These are phyloP conservation scores for Resseliella maxima DNA, from an alignment of 2,888 invertebrate species.

Conservation along the genomic window DNA sequence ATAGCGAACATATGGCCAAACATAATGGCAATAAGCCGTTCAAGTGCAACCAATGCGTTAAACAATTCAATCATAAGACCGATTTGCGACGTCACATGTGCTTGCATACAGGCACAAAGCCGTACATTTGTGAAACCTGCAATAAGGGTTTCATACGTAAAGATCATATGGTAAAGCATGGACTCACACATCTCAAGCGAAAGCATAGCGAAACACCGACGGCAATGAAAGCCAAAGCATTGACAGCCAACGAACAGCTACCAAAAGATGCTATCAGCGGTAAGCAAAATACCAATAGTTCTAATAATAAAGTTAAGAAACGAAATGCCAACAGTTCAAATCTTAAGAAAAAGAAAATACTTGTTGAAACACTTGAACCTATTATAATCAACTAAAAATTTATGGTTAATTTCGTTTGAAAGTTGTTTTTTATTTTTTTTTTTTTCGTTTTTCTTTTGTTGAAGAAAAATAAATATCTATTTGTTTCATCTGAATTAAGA, in stretches of 20 bases:
- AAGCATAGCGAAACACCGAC: conserved; percentile 28
- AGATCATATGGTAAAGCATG: conserved; percentile 91
- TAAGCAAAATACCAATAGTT: conserved; percentile 50
- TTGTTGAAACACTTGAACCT: not conserved
- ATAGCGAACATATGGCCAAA: conserved; percentile 79
- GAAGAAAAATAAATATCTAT: not conserved
- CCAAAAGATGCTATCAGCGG: not conserved
- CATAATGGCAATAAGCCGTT: conserved; percentile 87
- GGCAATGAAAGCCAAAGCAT: not conserved
- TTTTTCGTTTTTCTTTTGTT: not conserved
- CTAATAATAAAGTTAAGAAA: conserved; percentile 24
- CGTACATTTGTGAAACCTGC: conserved; percentile 83
- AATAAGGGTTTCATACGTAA: conserved; percentile 89
- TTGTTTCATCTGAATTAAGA: conserved; percentile 8
- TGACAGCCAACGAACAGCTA: not conserved
- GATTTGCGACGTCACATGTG: conserved; percentile 88
- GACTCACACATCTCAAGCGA: conserved; percentile 74
- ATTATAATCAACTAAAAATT: not conserved
- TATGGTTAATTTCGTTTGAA: not conserved
- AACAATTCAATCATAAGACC: conserved; percentile 91
- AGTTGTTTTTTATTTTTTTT: not conserved
- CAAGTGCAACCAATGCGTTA: conserved; percentile 86
- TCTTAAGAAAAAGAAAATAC: not conserved
- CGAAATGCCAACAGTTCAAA: conserved; percentile 40
- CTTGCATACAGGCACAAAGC: conserved; percentile 87